Evolutionary conservation across 1,140 invertebrate species (phyloP).

Genomic region (Pinna nobilis): DNA sequence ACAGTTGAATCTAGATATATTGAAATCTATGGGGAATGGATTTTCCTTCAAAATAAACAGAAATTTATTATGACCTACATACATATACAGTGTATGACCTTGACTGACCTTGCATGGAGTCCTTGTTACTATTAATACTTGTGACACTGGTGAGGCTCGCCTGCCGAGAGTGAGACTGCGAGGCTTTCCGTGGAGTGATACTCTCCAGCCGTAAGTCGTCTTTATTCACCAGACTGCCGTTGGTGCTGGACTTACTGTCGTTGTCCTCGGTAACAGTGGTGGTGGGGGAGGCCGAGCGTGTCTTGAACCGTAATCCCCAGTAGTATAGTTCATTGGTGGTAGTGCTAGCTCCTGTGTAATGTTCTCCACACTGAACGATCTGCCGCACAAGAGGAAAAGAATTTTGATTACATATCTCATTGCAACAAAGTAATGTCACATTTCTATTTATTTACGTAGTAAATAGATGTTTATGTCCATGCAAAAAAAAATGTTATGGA

Average conservation of each 20-base stretch:
- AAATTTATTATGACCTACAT: too few relatives aligned
- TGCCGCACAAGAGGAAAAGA: constrained; percentile 47
- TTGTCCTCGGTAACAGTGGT: constrained; percentile 39
- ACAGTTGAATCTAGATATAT: too few relatives aligned
- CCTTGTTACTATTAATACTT: constrained; percentile 35
- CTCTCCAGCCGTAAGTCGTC: constrained; percentile 55
- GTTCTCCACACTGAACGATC: constrained; percentile 81
- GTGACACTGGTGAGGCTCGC: constrained; percentile 45
- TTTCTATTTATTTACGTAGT: background rate
- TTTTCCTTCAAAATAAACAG: too few relatives aligned
- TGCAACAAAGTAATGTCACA: background rate
- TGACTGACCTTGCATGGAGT: constrained; percentile 4
- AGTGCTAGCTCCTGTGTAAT: constrained; percentile 81
- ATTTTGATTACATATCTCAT: background rate
- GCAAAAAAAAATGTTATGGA: background rate
- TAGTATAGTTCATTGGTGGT: constrained; percentile 82
- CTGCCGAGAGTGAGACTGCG: constrained; percentile 42
- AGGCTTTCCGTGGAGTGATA: constrained; percentile 71
- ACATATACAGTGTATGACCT: too few relatives aligned
- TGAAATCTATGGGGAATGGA: too few relatives aligned
- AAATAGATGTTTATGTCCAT: too few relatives aligned
- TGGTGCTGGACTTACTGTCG: constrained; percentile 68
- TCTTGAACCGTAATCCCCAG: constrained; percentile 80
- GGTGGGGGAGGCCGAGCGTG: constrained; percentile 59
- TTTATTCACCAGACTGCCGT: constrained; percentile 52